Base-by-base conservation (phyloP, 1,140 invertebrate species). In the Zaprionus davidi region DNA sequence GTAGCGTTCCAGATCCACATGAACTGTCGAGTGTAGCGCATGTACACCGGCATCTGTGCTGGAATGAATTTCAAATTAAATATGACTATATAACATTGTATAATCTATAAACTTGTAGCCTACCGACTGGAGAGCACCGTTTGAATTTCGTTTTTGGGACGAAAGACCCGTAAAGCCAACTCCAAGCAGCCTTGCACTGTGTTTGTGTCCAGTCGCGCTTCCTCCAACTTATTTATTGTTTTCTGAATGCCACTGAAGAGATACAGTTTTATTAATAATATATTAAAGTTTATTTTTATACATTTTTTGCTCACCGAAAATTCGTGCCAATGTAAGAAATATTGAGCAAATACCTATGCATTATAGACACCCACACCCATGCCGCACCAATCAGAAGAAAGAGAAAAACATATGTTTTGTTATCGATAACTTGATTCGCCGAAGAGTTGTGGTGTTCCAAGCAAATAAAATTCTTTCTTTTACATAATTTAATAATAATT, bases 1-100 rank as follows among this genome's bases (percentile, higher is more conserved):
- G 22, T 62, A 73, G 57, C 93, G 93, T 22, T 93, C 79, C 67
- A 96, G 71, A 71, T 96, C 95, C 69, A 96, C 93, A 78, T 96
- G 95, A 34, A 94, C 94, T n/a, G 94, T 94, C 15, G 94, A 92
- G 78, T 94, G 93, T 13, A 96, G 80, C 2, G 95, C 95, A 93
- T 96, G 96, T 5, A 96, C 96, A 66, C 96, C 96, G 11, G 94
- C 92, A 94, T 96, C 96, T 92, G 96, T 96, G 79, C 96, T 96
- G 81, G 72, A 80, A 80, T 69, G 15, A 26, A 67, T 24, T 1
- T 15, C 1, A 31, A 17, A 38, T 70, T 63, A 75, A n/a, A 9
- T 53, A 28, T 59, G 7, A 28, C 63, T 22, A 57, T 1, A 15
- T 38, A 28, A 57, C 3, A 15, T 31, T 26, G 5, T 15, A 17